Evolutionary conservation across 2,888 invertebrate genomes (phyloP).

Genomic region (Camponotus fellah): DNA sequence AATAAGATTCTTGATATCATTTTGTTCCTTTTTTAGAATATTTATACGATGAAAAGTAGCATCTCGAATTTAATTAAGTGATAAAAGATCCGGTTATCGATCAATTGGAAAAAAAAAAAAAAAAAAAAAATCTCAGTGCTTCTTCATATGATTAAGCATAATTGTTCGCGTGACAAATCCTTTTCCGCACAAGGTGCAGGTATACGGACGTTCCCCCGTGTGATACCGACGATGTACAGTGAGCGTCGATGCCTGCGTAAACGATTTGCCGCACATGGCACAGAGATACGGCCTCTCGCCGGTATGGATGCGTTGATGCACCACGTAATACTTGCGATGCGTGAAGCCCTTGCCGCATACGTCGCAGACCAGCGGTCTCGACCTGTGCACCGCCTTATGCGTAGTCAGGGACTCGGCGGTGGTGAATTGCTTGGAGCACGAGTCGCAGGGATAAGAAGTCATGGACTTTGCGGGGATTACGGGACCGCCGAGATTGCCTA

Average conservation of each 20-base stretch:
- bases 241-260: slow-evolving; percentile 84
- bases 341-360: slow-evolving; percentile 85
- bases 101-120: background rate
- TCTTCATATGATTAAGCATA: slow-evolving; percentile 86
- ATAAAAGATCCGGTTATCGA: background rate
- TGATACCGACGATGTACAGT: slow-evolving; percentile 85
- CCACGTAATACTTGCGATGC: slow-evolving; percentile 85
- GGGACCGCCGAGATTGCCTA: slow-evolving; percentile 54
- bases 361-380: slow-evolving; percentile 84
- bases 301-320: slow-evolving; percentile 85
- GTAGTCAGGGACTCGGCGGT: slow-evolving; percentile 81
- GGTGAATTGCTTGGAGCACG: slow-evolving; percentile 83
- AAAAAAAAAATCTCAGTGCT: slow-evolving; percentile 78
- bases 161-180: slow-evolving; percentile 85
- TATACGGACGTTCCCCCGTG: slow-evolving; percentile 85
- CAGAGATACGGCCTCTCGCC: slow-evolving; percentile 86
- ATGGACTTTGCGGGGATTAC: slow-evolving; percentile 60
- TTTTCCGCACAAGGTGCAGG: slow-evolving; percentile 84
- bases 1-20: background rate
- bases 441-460: slow-evolving; percentile 81
- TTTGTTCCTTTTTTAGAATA: background rate
- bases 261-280: slow-evolving; percentile 85
- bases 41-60: background rate
- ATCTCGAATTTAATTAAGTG: background rate
- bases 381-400: slow-evolving; percentile 83